Base-by-base conservation (phyloP, 2,797 vertebrate genomes). In the Sciurus vulgaris region DNA sequence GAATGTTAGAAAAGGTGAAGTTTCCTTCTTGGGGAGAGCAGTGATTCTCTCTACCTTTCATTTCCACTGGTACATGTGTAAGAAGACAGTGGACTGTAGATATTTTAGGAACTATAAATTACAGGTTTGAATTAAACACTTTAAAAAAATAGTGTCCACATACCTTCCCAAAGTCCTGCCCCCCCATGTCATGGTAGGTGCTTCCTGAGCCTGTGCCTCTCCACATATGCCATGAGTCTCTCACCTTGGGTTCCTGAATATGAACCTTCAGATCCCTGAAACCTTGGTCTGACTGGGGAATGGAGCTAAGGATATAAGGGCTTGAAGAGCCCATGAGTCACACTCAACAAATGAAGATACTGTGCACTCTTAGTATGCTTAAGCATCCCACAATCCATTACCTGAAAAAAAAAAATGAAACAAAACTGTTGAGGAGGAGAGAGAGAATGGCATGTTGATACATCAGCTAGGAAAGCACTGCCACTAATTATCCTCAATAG, bases 1-100 rank as follows among this genome's bases (percentile, higher is more conserved):
- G 97, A 90, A 97, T 47, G 96, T 95, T 97, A 97, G 97, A 97
- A 97, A 97, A 97, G 86, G 83, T 97, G 97, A 98, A 97, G 97
- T 98, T 98, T 97, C 97, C 98, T 97, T 98, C 95, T 89, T 61
- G 98, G 38, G 38, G 38, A 38, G 38, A 4, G 38, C 38, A 38
- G 38, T 38, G 38, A 38, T 38, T 3, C 38, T 38, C 38, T 38
- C 38, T 38, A 38, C 38, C 38, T 38, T 38, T 38, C 38, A 38
- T 38, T 38, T 38, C 5, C 38, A 38, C 38, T 38, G 38, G 38
- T 38, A 38, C 38, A 38, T 38, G 38, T 38, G 38, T 38, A 38
- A 38, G 38, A 38, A 38, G 38, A 38, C 38, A 38, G 38, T 38
- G 38, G 38, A 38, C 3, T 38, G 95, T 98, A 97, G 97, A 96